Conservation (phyloP, 1,140 invertebrate species). For the Zaprionus gabonicus region DNA sequence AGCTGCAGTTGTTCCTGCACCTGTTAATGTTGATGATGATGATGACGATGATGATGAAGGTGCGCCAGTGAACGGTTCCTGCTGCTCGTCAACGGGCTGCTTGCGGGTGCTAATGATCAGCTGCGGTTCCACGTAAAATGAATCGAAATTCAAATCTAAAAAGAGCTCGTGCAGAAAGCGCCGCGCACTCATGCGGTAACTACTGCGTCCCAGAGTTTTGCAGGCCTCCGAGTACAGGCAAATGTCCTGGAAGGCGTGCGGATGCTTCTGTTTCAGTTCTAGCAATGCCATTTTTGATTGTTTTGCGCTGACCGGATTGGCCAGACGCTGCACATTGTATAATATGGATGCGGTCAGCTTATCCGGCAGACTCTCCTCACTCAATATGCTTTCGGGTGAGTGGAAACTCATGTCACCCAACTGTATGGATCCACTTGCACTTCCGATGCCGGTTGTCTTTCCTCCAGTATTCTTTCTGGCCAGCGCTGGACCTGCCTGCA, state of each 20-base stretch:
- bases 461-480: constrained; percentile 26
- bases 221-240: constrained; percentile 97
- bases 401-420: constrained; percentile 76
- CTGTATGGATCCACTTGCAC: constrained; percentile 33
- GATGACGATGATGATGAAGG: neutral
- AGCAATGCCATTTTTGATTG: constrained; percentile 88
- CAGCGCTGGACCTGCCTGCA: constrained; percentile 55
- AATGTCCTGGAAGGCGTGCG: constrained; percentile 92
- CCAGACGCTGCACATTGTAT: constrained; percentile 88
- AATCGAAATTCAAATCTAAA: constrained; percentile 92
- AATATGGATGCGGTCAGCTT: constrained; percentile 86
- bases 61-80: constrained; percentile 2
- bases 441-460: constrained; percentile 3
- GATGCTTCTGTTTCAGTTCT: constrained; percentile 94
- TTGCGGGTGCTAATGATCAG: constrained; percentile 71
- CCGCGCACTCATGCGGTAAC: constrained; percentile 92
- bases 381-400: constrained; percentile 82
- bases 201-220: constrained; percentile 90
- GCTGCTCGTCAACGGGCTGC: constrained; percentile 47
- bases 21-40: neutral
- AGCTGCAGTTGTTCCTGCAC: neutral
- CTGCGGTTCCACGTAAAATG: constrained; percentile 85
- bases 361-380: constrained; percentile 79
- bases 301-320: constrained; percentile 89
- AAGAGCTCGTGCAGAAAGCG: constrained; percentile 98